Conservation (phyloP, 2,888 invertebrate species). For the Nemotelus nigrinus region DNA sequence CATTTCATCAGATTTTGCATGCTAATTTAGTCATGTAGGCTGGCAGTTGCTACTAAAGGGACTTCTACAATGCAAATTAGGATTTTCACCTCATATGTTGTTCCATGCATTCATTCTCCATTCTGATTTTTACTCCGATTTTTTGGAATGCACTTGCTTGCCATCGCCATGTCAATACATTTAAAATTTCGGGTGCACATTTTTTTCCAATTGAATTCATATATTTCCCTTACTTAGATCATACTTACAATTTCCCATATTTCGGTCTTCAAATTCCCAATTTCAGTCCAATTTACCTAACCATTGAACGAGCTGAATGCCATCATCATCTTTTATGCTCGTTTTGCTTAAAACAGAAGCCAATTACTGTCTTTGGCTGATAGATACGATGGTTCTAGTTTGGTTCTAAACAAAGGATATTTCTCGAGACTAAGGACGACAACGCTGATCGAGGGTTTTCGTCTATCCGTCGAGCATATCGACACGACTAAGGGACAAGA, state of each 20-base stretch:
- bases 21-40: too few relatives aligned
- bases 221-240: too few relatives aligned
- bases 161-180: background rate
- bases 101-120: too few relatives aligned
- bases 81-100: too few relatives aligned
- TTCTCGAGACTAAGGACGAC: background rate
- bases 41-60: too few relatives aligned
- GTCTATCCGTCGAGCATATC: background rate
- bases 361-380: conserved; percentile 37
- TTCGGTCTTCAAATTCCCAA: background rate
- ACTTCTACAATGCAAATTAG: too few relatives aligned
- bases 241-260: conserved; percentile 5
- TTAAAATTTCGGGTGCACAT: conserved; percentile 14
- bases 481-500: background rate
- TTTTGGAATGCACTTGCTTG: too few relatives aligned
- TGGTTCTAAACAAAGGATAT: conserved; percentile 19
- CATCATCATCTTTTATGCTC: conserved; percentile 43
- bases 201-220: conserved; percentile 13
- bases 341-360: conserved; percentile 41
- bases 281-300: background rate
- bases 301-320: conserved; percentile 3
- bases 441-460: background rate
- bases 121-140: too few relatives aligned
- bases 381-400: conserved; percentile 24
- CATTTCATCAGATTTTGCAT: too few relatives aligned